A percentile compares a stretch with the other conserved stretches of the same genome.
These are phyloP conservation scores for Scaptomyza tumidula DNA, from an alignment of 2,888 invertebrate species.

Conservation along the genomic window DNA sequence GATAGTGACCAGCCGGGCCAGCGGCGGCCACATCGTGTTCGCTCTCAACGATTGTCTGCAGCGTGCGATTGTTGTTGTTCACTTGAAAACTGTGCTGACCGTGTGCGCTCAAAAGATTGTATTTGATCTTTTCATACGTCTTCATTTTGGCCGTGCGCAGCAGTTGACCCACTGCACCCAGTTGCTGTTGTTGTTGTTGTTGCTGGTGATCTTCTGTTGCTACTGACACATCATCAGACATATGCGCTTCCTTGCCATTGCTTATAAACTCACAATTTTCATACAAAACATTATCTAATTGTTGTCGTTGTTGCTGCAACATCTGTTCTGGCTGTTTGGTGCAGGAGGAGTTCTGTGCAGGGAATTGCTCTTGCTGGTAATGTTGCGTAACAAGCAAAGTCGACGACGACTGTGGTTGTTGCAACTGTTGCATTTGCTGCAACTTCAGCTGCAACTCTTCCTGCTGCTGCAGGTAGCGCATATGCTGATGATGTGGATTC, in stretches of 20 bases:
- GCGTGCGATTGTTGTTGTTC: constrained; percentile 61
- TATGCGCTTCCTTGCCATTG: constrained; percentile 50
- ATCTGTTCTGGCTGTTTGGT: constrained; percentile 83
- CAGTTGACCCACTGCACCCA: constrained; percentile 75
- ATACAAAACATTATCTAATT: constrained; percentile 67
- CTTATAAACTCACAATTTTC: constrained; percentile 62
- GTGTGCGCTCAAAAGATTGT: constrained; percentile 77
- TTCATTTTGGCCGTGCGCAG: constrained; percentile 82
- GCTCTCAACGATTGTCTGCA: constrained; percentile 82
- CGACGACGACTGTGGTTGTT: constrained; percentile 44
- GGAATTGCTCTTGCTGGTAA: constrained; percentile 76
- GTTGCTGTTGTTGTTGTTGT: constrained; percentile 41
- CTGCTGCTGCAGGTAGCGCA: constrained; percentile 79
- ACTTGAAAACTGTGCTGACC: constrained; percentile 71
- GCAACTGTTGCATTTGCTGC: constrained; percentile 83
- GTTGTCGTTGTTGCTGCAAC: constrained; percentile 66
- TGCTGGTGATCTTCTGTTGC: constrained; percentile 27
- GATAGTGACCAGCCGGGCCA: constrained; percentile 80
- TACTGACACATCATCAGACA: constrained; percentile 48
- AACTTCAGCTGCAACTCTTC: constrained; percentile 76
- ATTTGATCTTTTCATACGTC: constrained; percentile 83
- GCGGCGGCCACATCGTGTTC: constrained; percentile 80
- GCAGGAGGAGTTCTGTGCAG: constrained; percentile 82
- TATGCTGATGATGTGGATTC: constrained; percentile 85
- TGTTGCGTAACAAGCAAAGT: constrained; percentile 44